Percentiles rank a stretch among this genome's conserved stretches.
These are phyloP conservation scores for Syrphus vitripennis DNA, from an alignment of 2,888 invertebrate genomes.

Conservation along the genomic window DNA sequence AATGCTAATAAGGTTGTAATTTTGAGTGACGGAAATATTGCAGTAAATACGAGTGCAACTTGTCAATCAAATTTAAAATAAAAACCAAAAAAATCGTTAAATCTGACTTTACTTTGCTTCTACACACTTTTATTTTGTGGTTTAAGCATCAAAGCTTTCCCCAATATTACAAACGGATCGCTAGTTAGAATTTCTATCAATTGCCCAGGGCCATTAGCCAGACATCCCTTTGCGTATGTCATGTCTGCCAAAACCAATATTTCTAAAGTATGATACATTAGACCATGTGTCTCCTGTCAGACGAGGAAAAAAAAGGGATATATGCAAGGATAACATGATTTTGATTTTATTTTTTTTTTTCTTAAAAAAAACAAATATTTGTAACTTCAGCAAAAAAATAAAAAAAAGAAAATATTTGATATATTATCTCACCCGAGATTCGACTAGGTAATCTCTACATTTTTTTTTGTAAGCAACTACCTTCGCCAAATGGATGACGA, in stretches of 20 bases:
- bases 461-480: background rate
- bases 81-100: too few species aligned
- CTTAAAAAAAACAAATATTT: constrained; percentile 4
- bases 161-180: background rate
- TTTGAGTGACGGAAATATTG: too few species aligned
- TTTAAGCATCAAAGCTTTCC: too few species aligned
- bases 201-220: background rate
- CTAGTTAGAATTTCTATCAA: background rate
- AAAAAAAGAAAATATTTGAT: background rate
- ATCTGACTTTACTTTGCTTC: too few species aligned
- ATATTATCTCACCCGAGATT: constrained; percentile 25
- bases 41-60: too few species aligned
- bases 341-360: constrained; percentile 60
- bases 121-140: too few species aligned
- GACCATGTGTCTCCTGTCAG: constrained; percentile 47
- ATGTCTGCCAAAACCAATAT: background rate
- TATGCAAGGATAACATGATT: constrained; percentile 53
- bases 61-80: too few species aligned
- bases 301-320: constrained; percentile 32
- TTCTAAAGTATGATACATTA: background rate
- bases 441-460: background rate
- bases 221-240: background rate
- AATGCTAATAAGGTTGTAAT: too few species aligned
- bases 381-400: constrained; percentile 5
- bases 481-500: constrained; percentile 44